phyloP scores from a whole-genome alignment of 2,113 vertebrate genomes.

The Craseonycteris thonglongyai region DNA sequence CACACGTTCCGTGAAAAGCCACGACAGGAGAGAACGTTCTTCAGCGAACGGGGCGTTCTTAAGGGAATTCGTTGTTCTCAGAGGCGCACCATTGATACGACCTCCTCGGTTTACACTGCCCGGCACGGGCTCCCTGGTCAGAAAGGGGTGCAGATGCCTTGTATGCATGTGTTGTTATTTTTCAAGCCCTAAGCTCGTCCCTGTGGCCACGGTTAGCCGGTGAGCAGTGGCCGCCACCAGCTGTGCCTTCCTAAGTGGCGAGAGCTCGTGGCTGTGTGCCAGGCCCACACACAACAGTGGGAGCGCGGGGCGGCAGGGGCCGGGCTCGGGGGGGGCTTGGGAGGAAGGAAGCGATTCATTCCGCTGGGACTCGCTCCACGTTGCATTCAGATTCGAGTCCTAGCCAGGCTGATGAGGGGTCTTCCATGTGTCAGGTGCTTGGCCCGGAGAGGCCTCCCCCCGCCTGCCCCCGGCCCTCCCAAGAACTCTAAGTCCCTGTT shows the following conservation, averaged over 20 bases:
- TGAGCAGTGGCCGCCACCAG: not conserved
- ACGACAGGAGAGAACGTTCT: not conserved
- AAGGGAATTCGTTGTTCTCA: not conserved
- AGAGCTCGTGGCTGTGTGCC: not conserved
- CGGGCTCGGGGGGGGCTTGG: not conserved
- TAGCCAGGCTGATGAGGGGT: not conserved
- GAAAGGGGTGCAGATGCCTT: not conserved
- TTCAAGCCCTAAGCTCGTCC: fast-evolving
- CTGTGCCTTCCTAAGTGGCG: not conserved
- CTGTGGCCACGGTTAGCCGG: not conserved
- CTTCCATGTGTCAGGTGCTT: not conserved
- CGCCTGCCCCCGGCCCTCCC: too few relatives aligned
- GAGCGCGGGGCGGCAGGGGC: not conserved
- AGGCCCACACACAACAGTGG: not conserved
- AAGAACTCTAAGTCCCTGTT: not conserved
- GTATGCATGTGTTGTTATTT: too few relatives aligned
- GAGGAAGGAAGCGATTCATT: slow-evolving; percentile 6
- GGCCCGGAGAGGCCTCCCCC: not conserved
- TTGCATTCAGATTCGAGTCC: not conserved
- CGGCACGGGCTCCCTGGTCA: not conserved
- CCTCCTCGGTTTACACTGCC: not conserved
- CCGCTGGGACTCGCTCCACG: not conserved
- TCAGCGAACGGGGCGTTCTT: not conserved
- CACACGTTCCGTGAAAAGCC: not conserved
- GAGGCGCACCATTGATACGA: not conserved